Percentiles rank a stretch among this genome's conserved stretches.
These are phyloP conservation scores for Lycodopsis pacificus DNA, from an alignment of 2,797 vertebrate species.

Conservation along the genomic window DNA sequence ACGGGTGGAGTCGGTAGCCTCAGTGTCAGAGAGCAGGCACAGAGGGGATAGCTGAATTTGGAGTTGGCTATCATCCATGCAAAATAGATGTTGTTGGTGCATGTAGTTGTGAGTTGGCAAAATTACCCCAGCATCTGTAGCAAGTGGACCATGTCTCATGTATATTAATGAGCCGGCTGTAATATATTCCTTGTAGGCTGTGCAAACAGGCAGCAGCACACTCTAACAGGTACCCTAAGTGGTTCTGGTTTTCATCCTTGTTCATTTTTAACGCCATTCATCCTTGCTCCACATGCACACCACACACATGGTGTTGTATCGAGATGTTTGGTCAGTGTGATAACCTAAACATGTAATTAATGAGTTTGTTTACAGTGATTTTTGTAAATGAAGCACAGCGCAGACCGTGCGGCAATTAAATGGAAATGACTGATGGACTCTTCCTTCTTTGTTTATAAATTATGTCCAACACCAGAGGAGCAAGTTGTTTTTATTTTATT, in stretches of 20 bases:
- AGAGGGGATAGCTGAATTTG: conserved; percentile 68
- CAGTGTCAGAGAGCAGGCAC: conserved; percentile 66
- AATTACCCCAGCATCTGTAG: conserved; percentile 82
- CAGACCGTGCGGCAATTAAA: conserved; percentile 48
- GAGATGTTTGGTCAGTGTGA: conserved; percentile 16
- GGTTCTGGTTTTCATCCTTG: conserved; percentile 43
- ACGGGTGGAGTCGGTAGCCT: conserved; percentile 48
- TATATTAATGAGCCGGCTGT: conserved; percentile 80
- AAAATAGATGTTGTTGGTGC: conserved; percentile 78
- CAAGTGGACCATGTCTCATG: conserved; percentile 80
- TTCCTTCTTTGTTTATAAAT: conserved; percentile 48
- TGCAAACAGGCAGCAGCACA: conserved; percentile 66
- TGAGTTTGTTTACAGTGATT: conserved; percentile 36
- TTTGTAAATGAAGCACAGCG: conserved; percentile 51
- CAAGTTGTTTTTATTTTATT: conserved; percentile 35
- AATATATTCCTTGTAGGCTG: conserved; percentile 78
- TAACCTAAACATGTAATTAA: conserved; percentile 34
- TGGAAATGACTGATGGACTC: conserved; percentile 57
- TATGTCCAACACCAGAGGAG: conserved; percentile 43
- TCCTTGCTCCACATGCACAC: conserved; percentile 21
- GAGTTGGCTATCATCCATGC: conserved; percentile 73
- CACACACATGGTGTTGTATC: neutral
- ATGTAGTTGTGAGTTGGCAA: conserved; percentile 77
- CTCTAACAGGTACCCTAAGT: conserved; percentile 75
- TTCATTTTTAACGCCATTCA: conserved; percentile 48